Percentiles rank a stretch among this genome's conserved stretches.
These are phyloP conservation scores for Bombyx mandarina DNA, from an alignment of 1,140 invertebrate genomes.

Conservation along the genomic window DNA sequence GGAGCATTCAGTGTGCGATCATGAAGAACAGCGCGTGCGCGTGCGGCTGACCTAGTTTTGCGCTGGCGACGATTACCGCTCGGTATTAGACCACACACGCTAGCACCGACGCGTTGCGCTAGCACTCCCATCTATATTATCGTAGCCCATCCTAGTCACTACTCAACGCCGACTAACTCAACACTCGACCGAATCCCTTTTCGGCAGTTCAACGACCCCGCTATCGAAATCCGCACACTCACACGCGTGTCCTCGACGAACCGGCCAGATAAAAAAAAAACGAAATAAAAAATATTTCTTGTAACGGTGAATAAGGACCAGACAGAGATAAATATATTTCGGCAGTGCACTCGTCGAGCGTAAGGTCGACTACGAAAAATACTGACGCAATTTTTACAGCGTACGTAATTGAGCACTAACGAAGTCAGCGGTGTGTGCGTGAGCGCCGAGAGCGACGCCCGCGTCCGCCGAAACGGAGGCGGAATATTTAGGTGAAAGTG, in stretches of 20 bases:
- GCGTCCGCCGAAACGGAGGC: constrained; percentile 66
- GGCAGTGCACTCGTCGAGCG: constrained; percentile 44
- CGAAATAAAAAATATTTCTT: constrained; percentile 53
- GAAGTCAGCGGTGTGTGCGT: constrained; percentile 55
- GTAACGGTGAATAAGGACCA: constrained; percentile 54
- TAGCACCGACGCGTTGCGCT: constrained; percentile 17
- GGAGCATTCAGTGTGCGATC: constrained; percentile 19
- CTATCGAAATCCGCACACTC: constrained; percentile 69
- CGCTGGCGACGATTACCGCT: constrained; percentile 35
- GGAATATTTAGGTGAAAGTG: constrained; percentile 71
- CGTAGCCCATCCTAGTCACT: constrained; percentile 40
- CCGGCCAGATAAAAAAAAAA: constrained; percentile 57
- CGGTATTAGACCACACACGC: constrained; percentile 39
- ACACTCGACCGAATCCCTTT: constrained; percentile 58
- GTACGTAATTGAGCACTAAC: constrained; percentile 64
- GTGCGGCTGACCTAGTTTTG: constrained; percentile 55
- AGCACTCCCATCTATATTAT: constrained; percentile 29
- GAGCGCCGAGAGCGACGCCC: constrained; percentile 67
- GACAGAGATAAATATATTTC: constrained; percentile 69
- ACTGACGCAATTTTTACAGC: constrained; percentile 69
- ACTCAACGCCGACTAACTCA: constrained; percentile 43
- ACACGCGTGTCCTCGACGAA: constrained; percentile 54
- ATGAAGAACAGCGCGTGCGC: constrained; percentile 51
- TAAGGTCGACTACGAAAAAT: constrained; percentile 66
- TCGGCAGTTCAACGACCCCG: constrained; percentile 58